Evolutionary conservation across 2,888 invertebrate species (phyloP).

Genomic region (Platycheirus rosarum): DNA sequence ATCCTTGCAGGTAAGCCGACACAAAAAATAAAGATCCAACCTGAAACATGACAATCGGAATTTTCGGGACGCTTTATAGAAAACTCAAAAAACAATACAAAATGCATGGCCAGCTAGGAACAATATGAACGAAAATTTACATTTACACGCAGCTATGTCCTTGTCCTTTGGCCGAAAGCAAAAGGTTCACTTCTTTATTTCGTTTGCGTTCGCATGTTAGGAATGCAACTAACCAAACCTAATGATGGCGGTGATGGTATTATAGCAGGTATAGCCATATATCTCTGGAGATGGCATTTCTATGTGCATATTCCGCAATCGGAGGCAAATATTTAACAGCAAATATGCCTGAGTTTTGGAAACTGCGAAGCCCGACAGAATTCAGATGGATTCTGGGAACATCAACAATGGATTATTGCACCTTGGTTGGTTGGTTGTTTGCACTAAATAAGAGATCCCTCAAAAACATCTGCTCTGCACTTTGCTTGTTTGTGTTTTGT

Average conservation of each 20-base stretch:
- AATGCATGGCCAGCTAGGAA: constrained; percentile 14
- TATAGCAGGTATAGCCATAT: neutral
- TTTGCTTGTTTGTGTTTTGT: constrained; percentile 13
- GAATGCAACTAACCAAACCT: constrained; percentile 63
- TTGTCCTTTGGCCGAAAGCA: constrained; percentile 26
- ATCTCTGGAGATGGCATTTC: constrained; percentile 2
- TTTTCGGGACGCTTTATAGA: neutral
- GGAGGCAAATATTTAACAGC: constrained; percentile 37
- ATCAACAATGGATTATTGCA: constrained; percentile 23
- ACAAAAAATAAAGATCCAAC: constrained; percentile 34
- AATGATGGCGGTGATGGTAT: constrained; percentile 37
- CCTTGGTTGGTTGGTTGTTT: constrained; percentile 47
- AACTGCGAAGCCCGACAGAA: constrained; percentile 22
- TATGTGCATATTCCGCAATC: constrained; percentile 13
- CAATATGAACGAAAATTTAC: constrained; percentile 50
- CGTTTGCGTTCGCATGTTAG: constrained; percentile 46
- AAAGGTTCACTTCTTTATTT: constrained; percentile 22
- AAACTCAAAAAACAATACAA: constrained; percentile 4
- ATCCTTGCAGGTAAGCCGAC: constrained; percentile 48
- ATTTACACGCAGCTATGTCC: constrained; percentile 43
- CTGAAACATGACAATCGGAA: constrained; percentile 22
- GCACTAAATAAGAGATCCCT: constrained; percentile 21
- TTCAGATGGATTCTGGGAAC: constrained; percentile 57
- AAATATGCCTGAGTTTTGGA: constrained; percentile 21
- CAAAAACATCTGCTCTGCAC: neutral